phyloP scores from a whole-genome alignment of 2,888 invertebrate genomes.

The Noctua janthe region DNA sequence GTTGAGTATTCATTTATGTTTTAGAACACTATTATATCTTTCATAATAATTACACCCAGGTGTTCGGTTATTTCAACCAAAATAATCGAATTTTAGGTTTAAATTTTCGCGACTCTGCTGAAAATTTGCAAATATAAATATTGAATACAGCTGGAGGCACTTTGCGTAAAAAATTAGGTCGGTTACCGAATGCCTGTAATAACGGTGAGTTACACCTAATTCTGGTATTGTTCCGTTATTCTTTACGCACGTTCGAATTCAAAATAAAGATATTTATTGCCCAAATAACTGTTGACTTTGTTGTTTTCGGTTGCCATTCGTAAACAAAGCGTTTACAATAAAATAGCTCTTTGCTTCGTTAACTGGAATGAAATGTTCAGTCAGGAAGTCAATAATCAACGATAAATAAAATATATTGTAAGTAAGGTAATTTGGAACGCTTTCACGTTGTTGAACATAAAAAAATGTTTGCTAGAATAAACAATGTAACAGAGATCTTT shows the following conservation, averaged over 20 bases:
- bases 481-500: conserved; percentile 9
- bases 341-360: conserved; percentile 59
- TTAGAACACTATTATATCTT: conserved; percentile 21
- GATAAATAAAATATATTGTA: conserved; percentile 51
- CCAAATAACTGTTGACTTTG: conserved; percentile 62
- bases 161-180: conserved; percentile 52
- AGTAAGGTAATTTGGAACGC: conserved; percentile 39
- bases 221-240: conserved; percentile 62
- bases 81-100: conserved; percentile 43
- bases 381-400: conserved; percentile 60
- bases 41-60: conserved; percentile 20
- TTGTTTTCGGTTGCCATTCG: conserved; percentile 52
- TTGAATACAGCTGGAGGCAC: conserved; percentile 52
- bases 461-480: conserved; percentile 26
- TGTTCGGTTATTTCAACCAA: conserved; percentile 39
- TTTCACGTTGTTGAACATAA: conserved; percentile 29
- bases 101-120: conserved; percentile 31
- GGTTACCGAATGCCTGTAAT: conserved; percentile 48
- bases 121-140: conserved; percentile 55
- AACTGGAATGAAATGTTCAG: conserved; percentile 57
- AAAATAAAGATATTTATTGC: conserved; percentile 66
- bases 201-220: conserved; percentile 63
- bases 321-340: conserved; percentile 61
- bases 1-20: conserved; percentile 10
- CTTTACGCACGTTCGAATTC: conserved; percentile 60